These are phyloP conservation scores for Actinia tenebrosa DNA, from an alignment of 64 coral and sea anemone genomes.

Conservation along the genomic window DNA sequence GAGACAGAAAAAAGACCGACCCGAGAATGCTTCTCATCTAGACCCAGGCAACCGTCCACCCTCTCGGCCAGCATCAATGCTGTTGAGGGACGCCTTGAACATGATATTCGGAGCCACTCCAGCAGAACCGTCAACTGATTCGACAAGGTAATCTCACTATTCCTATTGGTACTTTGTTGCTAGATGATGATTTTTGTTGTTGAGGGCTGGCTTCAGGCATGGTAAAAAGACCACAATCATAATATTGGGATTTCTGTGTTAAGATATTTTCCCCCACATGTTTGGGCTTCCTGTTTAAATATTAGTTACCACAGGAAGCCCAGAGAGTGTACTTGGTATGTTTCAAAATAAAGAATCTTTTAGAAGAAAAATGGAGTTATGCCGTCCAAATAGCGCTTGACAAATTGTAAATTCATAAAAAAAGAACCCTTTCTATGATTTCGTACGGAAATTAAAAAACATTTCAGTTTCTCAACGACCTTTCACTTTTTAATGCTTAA, in stretches of 20 bases:
- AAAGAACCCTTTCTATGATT: not conserved
- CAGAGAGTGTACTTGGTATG: not conserved
- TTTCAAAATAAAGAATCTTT: too few species aligned
- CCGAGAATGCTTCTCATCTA: not conserved
- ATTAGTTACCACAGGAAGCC: not conserved
- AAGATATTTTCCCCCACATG: too few species aligned
- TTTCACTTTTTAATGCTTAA: not conserved
- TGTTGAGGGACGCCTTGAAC: slow-evolving; percentile 30
- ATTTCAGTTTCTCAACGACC: not conserved
- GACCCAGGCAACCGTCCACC: slow-evolving; percentile 1
- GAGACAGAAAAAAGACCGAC: slow-evolving; percentile 14
- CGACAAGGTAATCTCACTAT: not conserved
- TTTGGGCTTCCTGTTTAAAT: not conserved
- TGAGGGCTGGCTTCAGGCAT: not conserved
- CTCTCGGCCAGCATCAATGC: slow-evolving; percentile 10
- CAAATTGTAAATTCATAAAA: not conserved
- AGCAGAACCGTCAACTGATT: not conserved
- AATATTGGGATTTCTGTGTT: too few species aligned
- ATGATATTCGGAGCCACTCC: slow-evolving; percentile 23
- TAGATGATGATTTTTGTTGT: not conserved
- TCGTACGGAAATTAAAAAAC: not conserved
- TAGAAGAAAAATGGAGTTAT: too few species aligned
- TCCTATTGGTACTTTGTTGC: not conserved
- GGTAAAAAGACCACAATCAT: not conserved
- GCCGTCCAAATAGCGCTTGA: not conserved